phyloP scores from a whole-genome alignment of 2,113 vertebrate species.

The Nymphicus hollandicus region DNA sequence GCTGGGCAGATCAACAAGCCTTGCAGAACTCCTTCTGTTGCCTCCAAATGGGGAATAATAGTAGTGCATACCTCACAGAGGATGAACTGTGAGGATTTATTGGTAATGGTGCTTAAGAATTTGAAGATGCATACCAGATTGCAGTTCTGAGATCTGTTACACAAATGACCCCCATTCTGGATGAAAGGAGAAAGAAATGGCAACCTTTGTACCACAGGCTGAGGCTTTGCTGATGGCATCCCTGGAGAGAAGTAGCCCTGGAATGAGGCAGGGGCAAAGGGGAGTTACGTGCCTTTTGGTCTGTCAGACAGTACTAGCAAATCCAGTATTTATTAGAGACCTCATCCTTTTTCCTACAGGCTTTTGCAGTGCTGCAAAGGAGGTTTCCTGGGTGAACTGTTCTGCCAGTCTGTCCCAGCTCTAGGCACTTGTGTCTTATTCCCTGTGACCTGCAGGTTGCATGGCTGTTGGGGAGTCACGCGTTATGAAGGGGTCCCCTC shows the following conservation, averaged over 20 bases:
- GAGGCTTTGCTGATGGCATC: background rate
- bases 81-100: background rate
- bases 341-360: background rate
- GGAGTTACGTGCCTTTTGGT: rapidly evolving
- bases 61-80: rapidly evolving
- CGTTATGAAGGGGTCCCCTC: background rate
- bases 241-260: background rate
- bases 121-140: background rate
- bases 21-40: background rate
- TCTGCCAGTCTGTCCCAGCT: background rate
- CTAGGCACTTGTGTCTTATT: background rate
- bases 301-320: background rate
- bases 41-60: background rate
- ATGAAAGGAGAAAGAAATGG: background rate
- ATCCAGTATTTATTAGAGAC: background rate
- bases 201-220: background rate
- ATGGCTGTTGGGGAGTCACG: background rate
- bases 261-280: rapidly evolving
- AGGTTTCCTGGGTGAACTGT: background rate
- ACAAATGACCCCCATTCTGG: background rate
- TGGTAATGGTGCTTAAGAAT: background rate
- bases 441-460: rapidly evolving
- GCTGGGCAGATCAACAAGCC: rapidly evolving
- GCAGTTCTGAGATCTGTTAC: background rate
- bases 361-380: background rate